A percentile compares a stretch with the other conserved stretches of the same genome.
phyloP scores from a whole-genome alignment of 2,797 vertebrate genomes.

The Eutrigla gurnardus region DNA sequence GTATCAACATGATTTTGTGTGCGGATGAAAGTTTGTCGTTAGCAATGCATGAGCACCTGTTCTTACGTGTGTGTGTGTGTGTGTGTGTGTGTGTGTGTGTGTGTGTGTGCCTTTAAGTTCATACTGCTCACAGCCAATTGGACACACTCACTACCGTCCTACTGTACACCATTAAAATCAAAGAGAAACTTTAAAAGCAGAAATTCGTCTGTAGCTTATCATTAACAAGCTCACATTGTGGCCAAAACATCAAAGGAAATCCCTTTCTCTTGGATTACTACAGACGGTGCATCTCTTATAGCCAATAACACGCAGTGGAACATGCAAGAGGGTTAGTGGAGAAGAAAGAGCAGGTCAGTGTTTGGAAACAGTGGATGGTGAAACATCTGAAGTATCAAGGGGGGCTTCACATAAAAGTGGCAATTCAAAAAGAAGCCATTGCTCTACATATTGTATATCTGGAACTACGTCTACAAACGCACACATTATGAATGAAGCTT shows the following conservation, averaged over 20 bases:
- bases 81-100: neutral
- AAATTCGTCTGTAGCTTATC: slow-evolving; percentile 45
- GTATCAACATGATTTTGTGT: neutral
- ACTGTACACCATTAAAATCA: slow-evolving; percentile 57
- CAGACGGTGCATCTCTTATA: slow-evolving; percentile 42
- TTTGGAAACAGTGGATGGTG: slow-evolving; percentile 13
- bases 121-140: slow-evolving; percentile 19
- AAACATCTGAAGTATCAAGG: slow-evolving; percentile 2
- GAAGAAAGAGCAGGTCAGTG: slow-evolving; percentile 21
- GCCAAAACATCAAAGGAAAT: slow-evolving; percentile 59
- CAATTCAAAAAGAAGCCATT: neutral
- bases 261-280: slow-evolving; percentile 44
- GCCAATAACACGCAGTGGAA: slow-evolving; percentile 39
- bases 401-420: neutral
- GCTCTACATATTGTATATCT: neutral
- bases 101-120: slow-evolving; percentile 2
- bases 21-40: neutral
- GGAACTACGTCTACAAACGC: neutral
- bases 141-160: slow-evolving; percentile 32
- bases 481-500: neutral
- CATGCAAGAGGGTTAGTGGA: slow-evolving; percentile 17
- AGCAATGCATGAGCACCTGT: slow-evolving; percentile 4
- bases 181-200: slow-evolving; percentile 55
- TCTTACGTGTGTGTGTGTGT: neutral
- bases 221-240: slow-evolving; percentile 51